Evolutionary conservation across 2,113 vertebrate species (phyloP).

Genomic region (Dermatemys mawii): DNA sequence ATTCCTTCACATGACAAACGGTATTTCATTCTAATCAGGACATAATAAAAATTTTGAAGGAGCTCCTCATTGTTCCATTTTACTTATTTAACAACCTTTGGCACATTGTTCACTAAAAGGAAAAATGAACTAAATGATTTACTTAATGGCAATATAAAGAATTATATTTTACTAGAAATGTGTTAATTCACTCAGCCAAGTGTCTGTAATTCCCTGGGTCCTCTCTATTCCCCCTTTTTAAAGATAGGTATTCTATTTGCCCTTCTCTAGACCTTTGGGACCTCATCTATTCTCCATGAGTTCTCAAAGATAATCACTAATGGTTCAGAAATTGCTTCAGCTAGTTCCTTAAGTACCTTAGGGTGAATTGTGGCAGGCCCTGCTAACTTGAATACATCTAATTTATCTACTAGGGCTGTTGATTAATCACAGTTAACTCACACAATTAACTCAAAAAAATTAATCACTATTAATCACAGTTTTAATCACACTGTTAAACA

Average conservation of each 20-base stretch:
- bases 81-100: constrained; percentile 43
- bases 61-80: background rate
- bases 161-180: background rate
- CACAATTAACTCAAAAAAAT: too few relatives aligned
- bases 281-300: background rate
- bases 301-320: background rate
- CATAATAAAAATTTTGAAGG: background rate
- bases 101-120: background rate
- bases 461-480: too few relatives aligned
- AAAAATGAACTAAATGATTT: constrained; percentile 26
- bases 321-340: background rate
- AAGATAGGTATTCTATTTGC: background rate
- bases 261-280: background rate
- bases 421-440: too few relatives aligned
- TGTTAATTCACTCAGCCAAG: background rate
- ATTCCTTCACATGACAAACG: constrained; percentile 27
- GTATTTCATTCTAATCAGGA: constrained; percentile 3
- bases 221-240: background rate
- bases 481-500: too few relatives aligned
- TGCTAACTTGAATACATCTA: background rate
- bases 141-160: background rate
- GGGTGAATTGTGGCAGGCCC: background rate
- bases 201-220: background rate
- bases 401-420: background rate
- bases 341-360: background rate